Conservation (phyloP, 1,140 invertebrate species). For the Pseudomyrmex flavicornis region DNA sequence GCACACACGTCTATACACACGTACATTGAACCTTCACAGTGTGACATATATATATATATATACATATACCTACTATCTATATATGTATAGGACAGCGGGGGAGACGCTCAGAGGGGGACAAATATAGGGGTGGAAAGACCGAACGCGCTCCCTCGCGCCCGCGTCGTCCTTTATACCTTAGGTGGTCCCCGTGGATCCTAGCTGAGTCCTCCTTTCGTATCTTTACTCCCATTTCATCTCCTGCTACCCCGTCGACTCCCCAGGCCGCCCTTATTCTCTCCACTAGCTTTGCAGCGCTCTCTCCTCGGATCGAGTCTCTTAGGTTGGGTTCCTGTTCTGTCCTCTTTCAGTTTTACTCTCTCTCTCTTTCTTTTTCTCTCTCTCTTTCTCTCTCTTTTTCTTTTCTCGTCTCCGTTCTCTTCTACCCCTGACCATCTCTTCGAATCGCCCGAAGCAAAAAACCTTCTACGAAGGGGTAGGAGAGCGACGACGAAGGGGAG, state of each 20-base stretch:
- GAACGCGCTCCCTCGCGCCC: conserved; percentile 44
- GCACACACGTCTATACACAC: background rate
- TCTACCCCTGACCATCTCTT: conserved; percentile 68
- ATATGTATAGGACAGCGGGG: conserved; percentile 31
- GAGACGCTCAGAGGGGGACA: conserved; percentile 64
- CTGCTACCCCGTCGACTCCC: conserved; percentile 64
- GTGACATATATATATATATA: background rate
- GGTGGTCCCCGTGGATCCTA: conserved; percentile 82
- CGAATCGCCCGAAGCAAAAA: conserved; percentile 80
- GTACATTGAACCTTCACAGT: conserved; percentile 9
- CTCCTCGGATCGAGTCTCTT: conserved; percentile 80
- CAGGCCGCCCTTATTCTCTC: conserved; percentile 79
- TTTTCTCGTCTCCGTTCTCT: conserved; percentile 25
- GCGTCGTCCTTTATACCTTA: conserved; percentile 82
- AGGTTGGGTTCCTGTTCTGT: conserved; percentile 79
- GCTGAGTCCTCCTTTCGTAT: conserved; percentile 82
- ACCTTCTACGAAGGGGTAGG: conserved; percentile 72
- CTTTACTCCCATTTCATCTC: conserved; percentile 75
- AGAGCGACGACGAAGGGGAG: conserved; percentile 62
- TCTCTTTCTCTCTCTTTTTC: background rate
- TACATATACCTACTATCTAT: conserved; percentile 5
- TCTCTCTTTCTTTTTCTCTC: background rate
- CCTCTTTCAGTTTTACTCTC: background rate
- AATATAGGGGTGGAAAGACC: conserved; percentile 75
- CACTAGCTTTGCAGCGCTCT: conserved; percentile 77